Conservation (phyloP, 2,888 invertebrate genomes). For the Spodoptera littoralis region DNA sequence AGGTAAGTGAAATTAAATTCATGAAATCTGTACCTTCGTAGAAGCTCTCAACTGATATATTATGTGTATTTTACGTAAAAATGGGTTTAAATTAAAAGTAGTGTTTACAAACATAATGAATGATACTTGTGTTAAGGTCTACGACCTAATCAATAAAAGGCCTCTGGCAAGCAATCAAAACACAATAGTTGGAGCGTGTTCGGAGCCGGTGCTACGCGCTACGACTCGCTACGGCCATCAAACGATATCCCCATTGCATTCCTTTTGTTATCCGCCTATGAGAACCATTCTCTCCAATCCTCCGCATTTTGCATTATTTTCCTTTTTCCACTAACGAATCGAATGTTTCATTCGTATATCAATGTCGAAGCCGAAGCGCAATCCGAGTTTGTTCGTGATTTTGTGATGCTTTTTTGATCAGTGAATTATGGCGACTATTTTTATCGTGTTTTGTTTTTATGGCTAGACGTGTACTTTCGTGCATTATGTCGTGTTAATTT, state of each 20-base stretch:
- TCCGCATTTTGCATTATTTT: conserved; percentile 82
- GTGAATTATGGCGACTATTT: conserved; percentile 35
- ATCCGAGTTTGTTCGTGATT: conserved; percentile 56
- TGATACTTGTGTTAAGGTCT: conserved; percentile 37
- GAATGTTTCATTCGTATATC: conserved; percentile 80
- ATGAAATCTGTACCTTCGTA: conserved; percentile 55
- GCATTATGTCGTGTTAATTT: neutral
- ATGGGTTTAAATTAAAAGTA: conserved; percentile 31
- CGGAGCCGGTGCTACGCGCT: conserved; percentile 64
- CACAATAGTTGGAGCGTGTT: conserved; percentile 70
- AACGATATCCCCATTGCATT: conserved; percentile 81
- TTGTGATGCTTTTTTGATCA: conserved; percentile 49
- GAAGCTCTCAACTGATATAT: conserved; percentile 35
- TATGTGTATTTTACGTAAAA: conserved; percentile 41
- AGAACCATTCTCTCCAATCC: conserved; percentile 81
- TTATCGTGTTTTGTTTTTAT: conserved; percentile 26
- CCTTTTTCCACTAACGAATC: conserved; percentile 84
- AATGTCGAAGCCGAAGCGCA: conserved; percentile 70
- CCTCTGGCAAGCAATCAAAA: conserved; percentile 76
- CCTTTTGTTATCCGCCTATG: conserved; percentile 83
- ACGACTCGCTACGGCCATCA: conserved; percentile 72
- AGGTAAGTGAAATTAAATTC: conserved; percentile 64
- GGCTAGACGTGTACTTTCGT: conserved; percentile 26
- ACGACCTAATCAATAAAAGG: conserved; percentile 66
- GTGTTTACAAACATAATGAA: conserved; percentile 26